Evolutionary conservation across 2,888 invertebrate genomes (phyloP), one percentile per base, ranked within the genome.

Genomic region (Lottia scabra): DNA sequence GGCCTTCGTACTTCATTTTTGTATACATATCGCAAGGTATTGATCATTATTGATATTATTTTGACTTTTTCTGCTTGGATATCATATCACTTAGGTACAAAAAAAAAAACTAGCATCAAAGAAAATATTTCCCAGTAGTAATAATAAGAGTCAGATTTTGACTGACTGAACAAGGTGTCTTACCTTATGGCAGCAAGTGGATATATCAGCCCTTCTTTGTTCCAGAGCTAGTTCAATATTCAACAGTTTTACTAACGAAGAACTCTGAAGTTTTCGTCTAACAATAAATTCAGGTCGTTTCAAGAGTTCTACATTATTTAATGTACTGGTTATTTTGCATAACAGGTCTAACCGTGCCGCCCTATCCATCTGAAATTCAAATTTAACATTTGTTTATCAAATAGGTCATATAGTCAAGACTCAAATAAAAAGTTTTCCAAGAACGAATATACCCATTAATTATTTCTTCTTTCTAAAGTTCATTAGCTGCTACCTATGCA

Each of bases 171-270:
- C 38, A 38, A 8, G 5, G 5, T 1, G 5, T 38, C 71, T 68
- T 65, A 80, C 80, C 73, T 71, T 64, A 12, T 65, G 62, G 73
- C 82, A 82, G 38, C 82, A 82, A 43, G 68, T 44, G n/a, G 73
- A 63, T 12, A 78, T 74, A 43, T 78, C 74, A 3, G 65, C 66
- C 4, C 70, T 65, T 19, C 79, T 71, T 43, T 76, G 78, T 46
- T 80, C 73, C 3, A 81, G 73, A 4, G 78, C 80, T 2, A 77
- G 72, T 27, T 74, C 66, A 13, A 79, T 71, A n/a, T 74, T 68
- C 4, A 78, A 74, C 27, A 79, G 75, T 4, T 63, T 44, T 38
- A 75, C 77, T 66, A 75, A 70, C 16, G 70, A 62, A 3, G 30
- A 44, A 38, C 56, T 71, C 15, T 72, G 63, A 16, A 80, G 64